These are phyloP conservation scores for Micrastur ruficollis DNA, from an alignment of 2,797 vertebrate species.

Conservation along the genomic window DNA sequence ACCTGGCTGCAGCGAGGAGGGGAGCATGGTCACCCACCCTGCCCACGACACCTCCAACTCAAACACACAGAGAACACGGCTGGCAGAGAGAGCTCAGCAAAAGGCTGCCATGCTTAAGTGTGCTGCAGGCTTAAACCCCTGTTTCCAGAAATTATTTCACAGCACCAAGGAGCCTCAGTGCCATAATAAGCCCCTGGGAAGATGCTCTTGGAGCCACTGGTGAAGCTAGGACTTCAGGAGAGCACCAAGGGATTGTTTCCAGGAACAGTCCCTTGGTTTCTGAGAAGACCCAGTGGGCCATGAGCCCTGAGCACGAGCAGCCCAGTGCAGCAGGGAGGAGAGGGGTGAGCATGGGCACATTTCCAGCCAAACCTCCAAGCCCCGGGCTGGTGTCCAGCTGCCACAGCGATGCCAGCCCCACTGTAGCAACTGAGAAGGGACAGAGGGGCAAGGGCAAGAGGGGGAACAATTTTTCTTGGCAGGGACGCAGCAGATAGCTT, in stretches of 20 bases:
- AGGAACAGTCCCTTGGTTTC: background rate
- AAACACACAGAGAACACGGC: too few relatives aligned
- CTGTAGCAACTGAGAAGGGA: background rate
- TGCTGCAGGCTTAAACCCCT: background rate
- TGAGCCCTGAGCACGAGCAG: background rate
- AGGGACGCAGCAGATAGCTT: rapidly evolving
- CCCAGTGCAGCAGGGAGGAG: background rate
- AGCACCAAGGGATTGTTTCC: rapidly evolving
- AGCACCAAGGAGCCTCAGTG: background rate
- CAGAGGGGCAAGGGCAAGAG: background rate
- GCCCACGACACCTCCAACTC: background rate
- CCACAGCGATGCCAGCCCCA: rapidly evolving
- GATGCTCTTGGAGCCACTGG: background rate
- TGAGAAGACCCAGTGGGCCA: too few relatives aligned
- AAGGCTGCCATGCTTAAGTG: rapidly evolving
- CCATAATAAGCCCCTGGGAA: background rate
- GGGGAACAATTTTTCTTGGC: background rate
- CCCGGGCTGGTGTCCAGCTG: background rate
- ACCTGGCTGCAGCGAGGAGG: rapidly evolving
- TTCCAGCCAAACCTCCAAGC: background rate
- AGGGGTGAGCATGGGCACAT: rapidly evolving
- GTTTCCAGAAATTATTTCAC: background rate
- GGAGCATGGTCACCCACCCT: too few relatives aligned
- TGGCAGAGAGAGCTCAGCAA: background rate
- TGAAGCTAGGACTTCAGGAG: background rate